Evolutionary conservation across 2,113 vertebrate species (phyloP), one percentile per base, ranked within the genome.

Genomic region (Pogonocichla stellata): DNA sequence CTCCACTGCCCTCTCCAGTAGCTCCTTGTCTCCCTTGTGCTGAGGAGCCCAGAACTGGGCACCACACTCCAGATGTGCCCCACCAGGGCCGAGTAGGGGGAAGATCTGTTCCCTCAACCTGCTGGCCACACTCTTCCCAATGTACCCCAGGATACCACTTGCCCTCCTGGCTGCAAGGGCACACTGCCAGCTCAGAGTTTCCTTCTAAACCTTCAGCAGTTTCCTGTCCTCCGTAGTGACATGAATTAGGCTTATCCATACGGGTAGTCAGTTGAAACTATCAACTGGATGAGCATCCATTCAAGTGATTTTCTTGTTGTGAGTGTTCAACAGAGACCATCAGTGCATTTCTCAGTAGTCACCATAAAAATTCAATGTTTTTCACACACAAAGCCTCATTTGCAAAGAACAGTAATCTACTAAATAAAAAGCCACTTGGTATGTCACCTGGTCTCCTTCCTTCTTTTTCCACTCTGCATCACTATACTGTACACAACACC

Each of bases 51-150:
- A 60, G 24, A 47, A 31, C 20, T 5, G 5, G 40, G 10, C 40
- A 47, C 24, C 40, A n/a, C 24, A 22, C 23, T 53, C 33, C 38
- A 53, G 16, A 10, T 40, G 13, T 53, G 24, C 19, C 78, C 40
- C 78, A 54, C 47, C 31, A 82, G n/a, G 24, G 19, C 33, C 0
- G 0, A 60, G 14, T 5, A 81, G 13, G 7, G 15, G 9, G 3
- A 47, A 36, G n/a, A 47, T 82, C 47, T 16, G 9, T 8, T 40
- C n/a, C 19, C 29, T 61, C 0, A 0, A 47, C n/a, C n/a, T 61
- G n/a, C 9, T 67, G 24, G 29, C 25, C 40, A 19, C 17, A 14
- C 29, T 69, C 9, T 47, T 40, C 54, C 40, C 24, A 4, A 38
- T 4, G 10, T 12, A 45, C 4, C 28, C 51, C n/a, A 67, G 19